phyloP scores from a whole-genome alignment of 2,888 invertebrate genomes.

The Heteromurus nitidus region DNA sequence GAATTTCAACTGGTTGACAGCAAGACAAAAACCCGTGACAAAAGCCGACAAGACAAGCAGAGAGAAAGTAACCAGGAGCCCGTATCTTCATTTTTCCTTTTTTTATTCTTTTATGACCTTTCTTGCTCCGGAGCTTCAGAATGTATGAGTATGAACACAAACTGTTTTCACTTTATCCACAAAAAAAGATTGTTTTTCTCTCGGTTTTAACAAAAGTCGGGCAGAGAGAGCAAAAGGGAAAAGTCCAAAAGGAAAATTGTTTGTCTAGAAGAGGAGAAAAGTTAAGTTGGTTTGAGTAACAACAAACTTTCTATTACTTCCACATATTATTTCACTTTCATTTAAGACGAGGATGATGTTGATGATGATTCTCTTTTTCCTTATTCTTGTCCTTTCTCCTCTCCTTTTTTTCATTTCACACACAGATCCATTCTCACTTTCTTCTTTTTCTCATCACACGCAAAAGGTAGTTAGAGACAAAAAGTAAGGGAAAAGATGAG shows the following conservation, averaged over 20 bases:
- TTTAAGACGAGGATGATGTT: no score
- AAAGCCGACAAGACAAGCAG: slow-evolving; percentile 1
- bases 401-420: neutral
- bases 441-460: neutral
- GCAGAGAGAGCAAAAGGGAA: neutral
- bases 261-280: neutral
- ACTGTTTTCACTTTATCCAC: neutral
- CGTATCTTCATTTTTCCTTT: neutral
- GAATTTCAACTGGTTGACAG: no score
- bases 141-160: neutral
- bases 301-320: slow-evolving; percentile 8
- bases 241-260: neutral
- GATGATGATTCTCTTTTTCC: no score
- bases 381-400: no score
- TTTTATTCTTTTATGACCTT: neutral
- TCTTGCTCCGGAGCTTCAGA: no score
- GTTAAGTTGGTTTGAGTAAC: slow-evolving; percentile 7
- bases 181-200: neutral
- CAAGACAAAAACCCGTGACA: neutral
- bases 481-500: no score
- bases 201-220: neutral
- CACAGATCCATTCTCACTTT: neutral
- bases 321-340: slow-evolving; percentile 6
- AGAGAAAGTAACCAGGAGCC: neutral
- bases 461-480: no score